Base-by-base conservation (phyloP, 2,888 invertebrate genomes). In the Acronicta psi region DNA sequence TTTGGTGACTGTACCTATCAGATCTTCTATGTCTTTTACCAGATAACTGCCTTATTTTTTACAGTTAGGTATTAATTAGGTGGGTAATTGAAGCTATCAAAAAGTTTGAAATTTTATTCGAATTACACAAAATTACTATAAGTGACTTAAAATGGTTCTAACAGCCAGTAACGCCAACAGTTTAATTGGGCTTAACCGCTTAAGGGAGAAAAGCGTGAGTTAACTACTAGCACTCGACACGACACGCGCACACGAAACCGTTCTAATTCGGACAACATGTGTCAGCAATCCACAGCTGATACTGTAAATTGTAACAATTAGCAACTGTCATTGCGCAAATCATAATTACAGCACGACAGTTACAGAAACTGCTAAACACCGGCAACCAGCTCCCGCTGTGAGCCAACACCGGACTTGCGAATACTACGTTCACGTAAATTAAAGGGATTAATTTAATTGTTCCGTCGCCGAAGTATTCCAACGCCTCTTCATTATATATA, bases 141-240 rank as follows among this genome's bases (percentile, higher is more conserved):
- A 49, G 57, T 62, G 61, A 45, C 36, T 42, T 17, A 10, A 58
- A 53, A 34, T 45, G 17, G 44, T 42, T 45, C 10, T 47, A 44
- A 25, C 31, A 14, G 20, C 31, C 14, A 38, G 37, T 49, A 57
- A 70, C 66, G 37, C 54, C 17, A 23, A 42, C 14, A 43, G 14
- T 41, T 53, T 52, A 44, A 59, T 56, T 51, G 54, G 52, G 55
- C 45, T 51, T 13, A 52, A 57, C 51, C 49, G 55, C 45, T 51
- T 13, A 52, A 57, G 29, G 57, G 52, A 59, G 51, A 55, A 71
- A 71, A 67, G 41, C 46, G 55, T 50, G 38, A 25, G 46, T n/a
- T n/a, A n/a, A n/a, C 51, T 14, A 38, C 68, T 58, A 59, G 43
- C 44, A 9, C 73, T 66, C 54, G 72, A 58, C 73, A 72, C 54